These are phyloP conservation scores for Tetragnatha versicolor DNA, from an alignment of 1,140 invertebrate genomes.

Conservation along the genomic window DNA sequence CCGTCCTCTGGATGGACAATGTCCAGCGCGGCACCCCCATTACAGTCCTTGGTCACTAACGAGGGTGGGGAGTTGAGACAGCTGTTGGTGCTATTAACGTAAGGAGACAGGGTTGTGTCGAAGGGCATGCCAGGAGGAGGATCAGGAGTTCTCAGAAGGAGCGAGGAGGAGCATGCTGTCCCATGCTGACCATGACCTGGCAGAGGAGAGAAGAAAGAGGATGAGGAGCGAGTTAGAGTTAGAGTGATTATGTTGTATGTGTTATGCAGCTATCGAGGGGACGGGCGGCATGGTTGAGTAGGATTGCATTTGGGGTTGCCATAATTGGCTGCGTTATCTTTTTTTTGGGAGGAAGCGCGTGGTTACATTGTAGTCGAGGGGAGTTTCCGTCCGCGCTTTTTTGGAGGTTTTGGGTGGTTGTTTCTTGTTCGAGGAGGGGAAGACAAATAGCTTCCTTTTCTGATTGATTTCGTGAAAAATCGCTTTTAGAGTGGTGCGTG, in stretches of 20 bases:
- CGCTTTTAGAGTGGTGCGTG: no score
- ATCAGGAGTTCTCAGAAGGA: not conserved
- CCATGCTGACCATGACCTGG: conserved; percentile 33
- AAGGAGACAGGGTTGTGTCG: conserved; percentile 23
- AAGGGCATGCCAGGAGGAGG: conserved; percentile 28
- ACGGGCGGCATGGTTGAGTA: conserved; percentile 44
- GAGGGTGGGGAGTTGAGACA: not conserved
- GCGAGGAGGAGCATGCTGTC: conserved; percentile 19
- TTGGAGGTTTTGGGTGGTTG: no score
- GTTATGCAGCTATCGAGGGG: conserved; percentile 38
- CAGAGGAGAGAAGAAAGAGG: conserved; percentile 28
- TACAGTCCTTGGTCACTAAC: conserved; percentile 16
- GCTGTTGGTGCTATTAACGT: conserved; percentile 16
- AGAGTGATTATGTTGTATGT: conserved; percentile 48
- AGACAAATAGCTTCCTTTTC: no score
- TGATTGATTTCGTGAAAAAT: no score
- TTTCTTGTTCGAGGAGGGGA: no score
- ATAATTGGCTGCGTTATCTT: conserved; percentile 45
- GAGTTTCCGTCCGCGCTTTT: no score
- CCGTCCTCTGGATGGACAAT: not conserved
- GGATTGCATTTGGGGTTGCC: conserved; percentile 43
- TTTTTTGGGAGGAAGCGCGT: not conserved
- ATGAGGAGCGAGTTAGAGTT: conserved; percentile 51
- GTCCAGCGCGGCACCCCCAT: not conserved
- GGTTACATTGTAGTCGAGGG: no score